Percentiles rank a stretch among this genome's conserved stretches.
Evolutionary conservation across 92 coral and sea anemone species (phyloP).

Genomic region (Anthopleura xanthogrammica): DNA sequence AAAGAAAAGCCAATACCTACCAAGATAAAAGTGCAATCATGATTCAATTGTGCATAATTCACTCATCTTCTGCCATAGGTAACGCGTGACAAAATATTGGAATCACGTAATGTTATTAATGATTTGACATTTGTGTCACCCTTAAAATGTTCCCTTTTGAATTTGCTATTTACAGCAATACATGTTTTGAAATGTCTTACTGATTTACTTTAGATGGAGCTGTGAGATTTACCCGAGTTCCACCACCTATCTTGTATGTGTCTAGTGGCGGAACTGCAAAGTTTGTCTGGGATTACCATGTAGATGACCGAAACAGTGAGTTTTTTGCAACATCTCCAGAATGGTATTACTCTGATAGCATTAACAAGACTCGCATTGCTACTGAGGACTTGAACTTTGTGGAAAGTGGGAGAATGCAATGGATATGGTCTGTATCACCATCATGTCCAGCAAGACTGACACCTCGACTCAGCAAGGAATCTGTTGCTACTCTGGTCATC

Average conservation of each 20-base stretch:
- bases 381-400: background rate
- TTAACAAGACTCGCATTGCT: background rate
- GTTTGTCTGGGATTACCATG: slow-evolving; percentile 30
- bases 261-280: slow-evolving; percentile 5
- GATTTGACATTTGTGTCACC: too few relatives aligned
- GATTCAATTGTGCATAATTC: too few relatives aligned
- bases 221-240: slow-evolving; percentile 1
- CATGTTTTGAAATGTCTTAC: background rate
- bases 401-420: background rate
- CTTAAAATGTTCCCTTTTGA: too few relatives aligned
- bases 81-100: too few relatives aligned
- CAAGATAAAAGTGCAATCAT: too few relatives aligned
- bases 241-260: slow-evolving; percentile 9
- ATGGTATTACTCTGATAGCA: background rate
- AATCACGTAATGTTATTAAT: too few relatives aligned
- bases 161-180: background rate
- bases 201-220: background rate
- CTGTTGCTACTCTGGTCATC: slow-evolving; percentile 13
- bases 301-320: slow-evolving; percentile 1
- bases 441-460: slow-evolving; percentile 6
- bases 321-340: background rate
- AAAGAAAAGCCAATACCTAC: too few relatives aligned
- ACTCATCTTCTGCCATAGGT: too few relatives aligned
- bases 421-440: background rate
- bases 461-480: slow-evolving; percentile 11